phyloP scores from a whole-genome alignment of 2,888 invertebrate genomes.

The Neria commutata region DNA sequence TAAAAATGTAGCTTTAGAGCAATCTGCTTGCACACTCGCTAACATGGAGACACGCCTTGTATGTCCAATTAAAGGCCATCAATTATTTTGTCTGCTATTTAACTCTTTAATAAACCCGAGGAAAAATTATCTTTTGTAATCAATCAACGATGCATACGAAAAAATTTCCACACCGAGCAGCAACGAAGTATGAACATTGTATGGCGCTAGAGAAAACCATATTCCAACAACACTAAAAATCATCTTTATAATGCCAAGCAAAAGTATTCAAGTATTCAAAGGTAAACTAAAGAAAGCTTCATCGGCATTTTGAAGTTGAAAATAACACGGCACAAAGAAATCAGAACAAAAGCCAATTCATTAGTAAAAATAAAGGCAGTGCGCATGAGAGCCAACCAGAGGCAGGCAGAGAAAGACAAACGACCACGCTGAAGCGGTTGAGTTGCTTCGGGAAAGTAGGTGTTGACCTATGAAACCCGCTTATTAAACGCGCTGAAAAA shows the following conservation, averaged over 20 bases:
- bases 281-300: constrained; percentile 25
- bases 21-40: no score
- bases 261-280: constrained; percentile 16
- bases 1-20: no score
- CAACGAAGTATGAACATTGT: constrained; percentile 1
- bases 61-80: no score
- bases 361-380: not conserved
- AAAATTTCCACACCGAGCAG: not conserved
- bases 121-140: constrained; percentile 4
- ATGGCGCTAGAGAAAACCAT: constrained; percentile 7
- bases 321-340: constrained; percentile 30
- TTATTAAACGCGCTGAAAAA: constrained; percentile 16
- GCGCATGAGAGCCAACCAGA: no score
- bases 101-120: not conserved
- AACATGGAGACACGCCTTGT: no score
- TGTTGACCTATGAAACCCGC: constrained; percentile 5
- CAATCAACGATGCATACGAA: not conserved
- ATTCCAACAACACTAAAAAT: not conserved
- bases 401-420: not conserved
- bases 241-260: not conserved
- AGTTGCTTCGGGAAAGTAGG: not conserved
- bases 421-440: not conserved
- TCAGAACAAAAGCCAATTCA: constrained; percentile 7
- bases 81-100: no score
- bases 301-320: constrained; percentile 22